Evolutionary conservation across 2,888 invertebrate genomes (phyloP), one percentile per base, ranked within the genome.

Genomic region (Chrysolina americana): DNA sequence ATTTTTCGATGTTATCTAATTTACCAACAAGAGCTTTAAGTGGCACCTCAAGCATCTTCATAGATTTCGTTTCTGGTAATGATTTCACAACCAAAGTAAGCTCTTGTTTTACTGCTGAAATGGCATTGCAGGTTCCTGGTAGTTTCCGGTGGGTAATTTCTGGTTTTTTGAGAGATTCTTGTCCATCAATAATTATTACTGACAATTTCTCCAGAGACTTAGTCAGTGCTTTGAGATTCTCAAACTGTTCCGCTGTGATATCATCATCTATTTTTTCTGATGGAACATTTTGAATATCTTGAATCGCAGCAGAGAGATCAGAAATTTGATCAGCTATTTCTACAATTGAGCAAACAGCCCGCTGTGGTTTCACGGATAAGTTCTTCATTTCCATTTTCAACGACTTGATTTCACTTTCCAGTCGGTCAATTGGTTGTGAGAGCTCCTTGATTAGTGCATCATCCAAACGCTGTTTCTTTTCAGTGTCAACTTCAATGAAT

Each of bases 1-100:
- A 44, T 28, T 11, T 50, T 5, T 23, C 65, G 17, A 65, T 65
- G 13, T 73, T 47, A 17, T 71, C 56, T 10, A 78, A 17, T 71
- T 47, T 66, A 19, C 70, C 77, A 15, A 48, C 56, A 10, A 82
- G 63, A 15, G 68, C 56, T 47, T 78, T 47, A 10, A 81, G 65
- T 41, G 80, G 76, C 17, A 64, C 59, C 53, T 70, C 50, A 36
- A 65, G 73, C 13, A 44, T 23, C 48, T 70, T 65, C 21, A 47
- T 65, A 19, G 56, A 75, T 68, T 65, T 66, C n/a, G 48, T 41
- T 65, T 41, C 41, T 10, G 68, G 71, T 59, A 53, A 6, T 65
- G 21, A 13, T 65, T 41, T 8, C 9, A 23, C 28, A 44, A 65
- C 23, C 15, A 28, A 41, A 19, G 44, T 62, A n/a, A 56, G 70